These are phyloP conservation scores for Mellivora capensis DNA, from an alignment of 2,113 vertebrate species.

Conservation along the genomic window DNA sequence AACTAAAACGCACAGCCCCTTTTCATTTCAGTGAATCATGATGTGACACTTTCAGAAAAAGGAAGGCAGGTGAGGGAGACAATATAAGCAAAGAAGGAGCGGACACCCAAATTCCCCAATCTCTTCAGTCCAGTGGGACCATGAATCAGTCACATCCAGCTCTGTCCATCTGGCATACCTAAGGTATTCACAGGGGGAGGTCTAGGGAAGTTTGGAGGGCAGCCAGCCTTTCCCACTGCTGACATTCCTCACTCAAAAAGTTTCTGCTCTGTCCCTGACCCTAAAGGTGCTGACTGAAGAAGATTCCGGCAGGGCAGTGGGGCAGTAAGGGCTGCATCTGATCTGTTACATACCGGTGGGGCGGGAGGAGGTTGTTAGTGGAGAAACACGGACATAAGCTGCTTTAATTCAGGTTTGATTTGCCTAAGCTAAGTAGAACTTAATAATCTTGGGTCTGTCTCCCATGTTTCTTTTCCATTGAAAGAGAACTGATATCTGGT, in stretches of 20 bases:
- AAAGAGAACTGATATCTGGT: background rate
- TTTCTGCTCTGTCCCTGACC: background rate
- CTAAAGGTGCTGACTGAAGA: background rate
- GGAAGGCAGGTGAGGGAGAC: background rate
- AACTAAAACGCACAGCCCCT: background rate
- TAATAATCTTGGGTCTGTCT: background rate
- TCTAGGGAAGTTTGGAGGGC: background rate
- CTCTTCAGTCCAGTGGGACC: background rate
- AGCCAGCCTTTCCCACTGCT: background rate
- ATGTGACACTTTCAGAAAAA: background rate
- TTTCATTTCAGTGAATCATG: background rate
- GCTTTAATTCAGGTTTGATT: background rate
- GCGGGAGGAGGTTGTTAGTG: accelerated
- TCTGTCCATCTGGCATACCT: background rate
- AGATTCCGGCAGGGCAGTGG: background rate
- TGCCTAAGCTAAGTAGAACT: background rate
- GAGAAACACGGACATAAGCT: background rate
- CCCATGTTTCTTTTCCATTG: background rate
- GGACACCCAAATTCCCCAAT: background rate
- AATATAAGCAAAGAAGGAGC: background rate
- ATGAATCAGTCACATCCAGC: background rate
- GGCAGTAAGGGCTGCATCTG: background rate
- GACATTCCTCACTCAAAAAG: background rate
- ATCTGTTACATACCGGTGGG: background rate
- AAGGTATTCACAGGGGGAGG: background rate